Percentiles rank a stretch among this genome's conserved stretches.
Conservation (phyloP, 2,113 vertebrate species). For the Macroglossus sobrinus region DNA sequence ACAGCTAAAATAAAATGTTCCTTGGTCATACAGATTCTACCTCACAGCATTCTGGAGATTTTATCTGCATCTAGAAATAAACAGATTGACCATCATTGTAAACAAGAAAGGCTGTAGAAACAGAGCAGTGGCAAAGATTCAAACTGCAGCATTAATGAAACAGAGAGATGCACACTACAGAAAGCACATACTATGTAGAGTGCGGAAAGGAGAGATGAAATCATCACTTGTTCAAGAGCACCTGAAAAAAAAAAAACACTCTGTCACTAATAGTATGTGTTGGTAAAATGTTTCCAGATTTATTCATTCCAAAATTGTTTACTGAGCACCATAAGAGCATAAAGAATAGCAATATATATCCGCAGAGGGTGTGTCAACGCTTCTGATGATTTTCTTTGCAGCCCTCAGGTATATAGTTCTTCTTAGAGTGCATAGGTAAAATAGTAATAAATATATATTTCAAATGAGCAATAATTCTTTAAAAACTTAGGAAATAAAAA, state of each 20-base stretch:
- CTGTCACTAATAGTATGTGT: neutral
- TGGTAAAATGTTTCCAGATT: neutral
- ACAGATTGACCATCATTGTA: neutral
- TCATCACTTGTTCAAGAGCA: neutral
- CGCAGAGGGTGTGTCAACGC: neutral
- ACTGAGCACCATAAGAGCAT: neutral
- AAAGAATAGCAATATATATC: neutral
- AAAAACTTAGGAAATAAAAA: conserved; percentile 43
- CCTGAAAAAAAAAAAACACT: conserved; percentile 8
- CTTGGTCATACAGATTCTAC: neutral
- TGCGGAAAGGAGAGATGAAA: neutral
- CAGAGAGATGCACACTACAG: neutral
- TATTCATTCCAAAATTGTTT: neutral
- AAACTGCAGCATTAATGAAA: too few species aligned
- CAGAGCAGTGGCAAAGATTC: neutral
- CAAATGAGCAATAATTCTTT: conserved; percentile 7
- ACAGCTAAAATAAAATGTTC: neutral
- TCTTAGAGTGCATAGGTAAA: neutral
- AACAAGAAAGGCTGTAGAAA: neutral
- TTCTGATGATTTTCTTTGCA: neutral
- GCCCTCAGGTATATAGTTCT: neutral
- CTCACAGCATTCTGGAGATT: neutral
- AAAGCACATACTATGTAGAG: neutral
- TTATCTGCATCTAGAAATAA: neutral
- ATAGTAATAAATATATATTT: conserved; percentile 30